These are phyloP conservation scores for Antheraea pernyi DNA, from an alignment of 1,140 invertebrate genomes.

Conservation along the genomic window DNA sequence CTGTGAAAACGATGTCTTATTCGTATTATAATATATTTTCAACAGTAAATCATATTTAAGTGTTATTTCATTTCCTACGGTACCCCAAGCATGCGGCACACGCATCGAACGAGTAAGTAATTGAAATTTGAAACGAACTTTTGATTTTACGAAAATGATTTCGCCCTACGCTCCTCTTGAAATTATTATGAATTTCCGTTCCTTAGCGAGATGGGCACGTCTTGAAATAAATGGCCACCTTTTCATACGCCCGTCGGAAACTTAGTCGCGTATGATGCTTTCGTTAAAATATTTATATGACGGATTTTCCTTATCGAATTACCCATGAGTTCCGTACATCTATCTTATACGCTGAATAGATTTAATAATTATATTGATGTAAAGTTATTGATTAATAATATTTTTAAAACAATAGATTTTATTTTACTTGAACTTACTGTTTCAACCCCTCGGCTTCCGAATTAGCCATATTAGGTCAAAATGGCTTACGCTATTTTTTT, in stretches of 20 bases:
- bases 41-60: conserved; percentile 74
- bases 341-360: neutral
- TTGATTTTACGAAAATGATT: conserved; percentile 71
- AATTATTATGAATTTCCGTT: conserved; percentile 73
- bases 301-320: conserved; percentile 11
- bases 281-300: conserved; percentile 25
- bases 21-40: conserved; percentile 71
- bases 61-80: conserved; percentile 76
- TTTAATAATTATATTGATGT: neutral
- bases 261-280: conserved; percentile 26
- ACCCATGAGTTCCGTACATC: neutral
- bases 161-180: conserved; percentile 56
- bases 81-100: conserved; percentile 63
- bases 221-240: conserved; percentile 36
- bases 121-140: conserved; percentile 77
- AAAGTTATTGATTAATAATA: neutral
- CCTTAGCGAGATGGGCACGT: conserved; percentile 43
- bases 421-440: too few species aligned
- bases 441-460: too few species aligned
- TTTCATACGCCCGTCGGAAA: conserved; percentile 28
- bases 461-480: too few species aligned
- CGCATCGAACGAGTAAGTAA: conserved; percentile 76
- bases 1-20: conserved; percentile 72
- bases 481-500: too few species aligned
- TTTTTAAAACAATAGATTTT: too few species aligned